phyloP scores from a whole-genome alignment of 2,113 vertebrate genomes.

The Megaceryle maxima region DNA sequence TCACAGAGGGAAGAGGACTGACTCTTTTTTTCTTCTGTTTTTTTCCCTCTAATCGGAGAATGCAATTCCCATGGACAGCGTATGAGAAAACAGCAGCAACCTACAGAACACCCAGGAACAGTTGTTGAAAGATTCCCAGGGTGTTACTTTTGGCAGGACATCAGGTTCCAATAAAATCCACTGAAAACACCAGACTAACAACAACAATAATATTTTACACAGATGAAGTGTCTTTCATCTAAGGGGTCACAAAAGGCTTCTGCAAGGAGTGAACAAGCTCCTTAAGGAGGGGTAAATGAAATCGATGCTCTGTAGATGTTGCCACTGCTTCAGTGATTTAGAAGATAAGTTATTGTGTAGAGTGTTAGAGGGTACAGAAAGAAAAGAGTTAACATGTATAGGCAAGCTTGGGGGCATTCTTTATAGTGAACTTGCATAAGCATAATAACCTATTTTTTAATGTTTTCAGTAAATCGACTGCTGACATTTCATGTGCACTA shows the following conservation, averaged over 20 bases:
- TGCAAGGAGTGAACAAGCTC: background rate
- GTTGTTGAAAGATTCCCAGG: slow-evolving; percentile 50
- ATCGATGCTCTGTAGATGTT: background rate
- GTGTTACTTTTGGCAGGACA: slow-evolving; percentile 66
- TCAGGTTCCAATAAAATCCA: slow-evolving; percentile 49
- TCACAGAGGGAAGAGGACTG: background rate
- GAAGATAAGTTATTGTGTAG: background rate
- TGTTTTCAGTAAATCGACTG: background rate
- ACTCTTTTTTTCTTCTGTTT: background rate
- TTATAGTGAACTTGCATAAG: background rate
- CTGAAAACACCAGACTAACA: slow-evolving; percentile 25
- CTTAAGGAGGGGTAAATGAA: background rate
- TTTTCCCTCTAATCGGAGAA: slow-evolving; percentile 14
- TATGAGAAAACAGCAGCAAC: slow-evolving; percentile 47
- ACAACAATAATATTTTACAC: background rate
- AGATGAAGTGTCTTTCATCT: background rate
- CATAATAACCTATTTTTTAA: background rate
- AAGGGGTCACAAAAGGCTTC: background rate
- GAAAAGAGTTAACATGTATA: background rate
- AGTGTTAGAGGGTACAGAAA: background rate
- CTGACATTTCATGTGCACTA: background rate
- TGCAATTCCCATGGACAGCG: slow-evolving; percentile 13
- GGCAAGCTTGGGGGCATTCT: background rate
- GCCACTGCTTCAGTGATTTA: background rate
- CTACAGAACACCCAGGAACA: slow-evolving; percentile 61